Conservation (phyloP, 2,113 vertebrate genomes). For the Merops nubicus region DNA sequence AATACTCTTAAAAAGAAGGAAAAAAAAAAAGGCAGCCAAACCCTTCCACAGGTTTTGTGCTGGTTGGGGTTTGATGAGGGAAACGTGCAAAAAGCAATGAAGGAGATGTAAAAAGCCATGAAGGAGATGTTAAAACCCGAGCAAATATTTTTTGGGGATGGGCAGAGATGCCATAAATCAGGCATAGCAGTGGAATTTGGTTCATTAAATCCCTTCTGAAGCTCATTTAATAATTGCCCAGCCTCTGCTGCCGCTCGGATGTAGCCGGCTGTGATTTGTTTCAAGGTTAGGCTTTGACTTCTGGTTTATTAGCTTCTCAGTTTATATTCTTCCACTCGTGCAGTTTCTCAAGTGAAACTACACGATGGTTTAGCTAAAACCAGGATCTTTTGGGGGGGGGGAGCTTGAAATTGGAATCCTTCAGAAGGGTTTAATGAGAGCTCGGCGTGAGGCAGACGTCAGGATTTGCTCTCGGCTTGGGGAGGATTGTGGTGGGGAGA, state of each 20-base stretch:
- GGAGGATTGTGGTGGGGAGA: neutral
- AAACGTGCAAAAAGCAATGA: neutral
- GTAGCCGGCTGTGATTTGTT: neutral
- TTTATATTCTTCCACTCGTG: neutral
- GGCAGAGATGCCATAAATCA: neutral
- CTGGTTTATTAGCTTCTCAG: neutral
- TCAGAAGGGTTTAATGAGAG: neutral
- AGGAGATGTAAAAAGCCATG: neutral
- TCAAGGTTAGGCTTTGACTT: neutral
- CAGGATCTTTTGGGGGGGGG: neutral
- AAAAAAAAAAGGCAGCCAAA: neutral
- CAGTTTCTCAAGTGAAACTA: neutral
- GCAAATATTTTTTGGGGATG: neutral
- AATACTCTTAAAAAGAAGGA: neutral
- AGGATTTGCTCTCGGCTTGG: neutral
- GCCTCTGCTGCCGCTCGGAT: neutral
- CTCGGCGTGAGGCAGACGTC: neutral
- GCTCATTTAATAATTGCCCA: neutral
- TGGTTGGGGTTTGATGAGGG: neutral
- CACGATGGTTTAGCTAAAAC: neutral
- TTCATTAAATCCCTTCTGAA: neutral
- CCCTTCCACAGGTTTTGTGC: neutral
- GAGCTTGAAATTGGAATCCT: neutral
- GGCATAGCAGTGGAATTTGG: neutral
- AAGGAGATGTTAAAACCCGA: neutral